Percentiles rank a stretch among this genome's conserved stretches.
Conservation (phyloP, 2,888 invertebrate genomes). For the Panopea generosa region DNA sequence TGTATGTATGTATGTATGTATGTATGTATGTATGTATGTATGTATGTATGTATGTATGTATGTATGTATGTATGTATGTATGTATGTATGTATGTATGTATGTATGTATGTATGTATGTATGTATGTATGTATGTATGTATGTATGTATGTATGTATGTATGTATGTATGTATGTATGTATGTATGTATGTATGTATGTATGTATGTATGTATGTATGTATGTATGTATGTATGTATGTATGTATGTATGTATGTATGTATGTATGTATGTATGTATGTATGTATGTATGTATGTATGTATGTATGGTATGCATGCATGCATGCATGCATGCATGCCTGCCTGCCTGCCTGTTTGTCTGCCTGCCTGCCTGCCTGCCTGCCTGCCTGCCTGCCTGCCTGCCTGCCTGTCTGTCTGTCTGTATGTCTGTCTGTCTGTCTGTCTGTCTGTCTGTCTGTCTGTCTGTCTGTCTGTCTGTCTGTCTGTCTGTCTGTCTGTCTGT, state of each 20-base stretch:
- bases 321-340: background rate
- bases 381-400: no score
- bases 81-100: slow-evolving; percentile 42
- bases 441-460: no score
- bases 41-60: background rate
- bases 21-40: slow-evolving; percentile 17
- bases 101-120: slow-evolving; percentile 40
- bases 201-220: slow-evolving; percentile 36
- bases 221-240: slow-evolving; percentile 19
- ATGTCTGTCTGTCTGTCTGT: no score
- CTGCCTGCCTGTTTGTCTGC: background rate
- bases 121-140: slow-evolving; percentile 44
- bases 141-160: slow-evolving; percentile 33
- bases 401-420: no score
- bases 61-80: slow-evolving; percentile 3
- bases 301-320: background rate
- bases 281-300: slow-evolving; percentile 15
- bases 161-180: slow-evolving; percentile 38
- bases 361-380: no score
- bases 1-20: slow-evolving; percentile 13
- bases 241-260: slow-evolving; percentile 21
- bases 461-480: no score
- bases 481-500: no score
- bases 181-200: slow-evolving; percentile 36
- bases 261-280: slow-evolving; percentile 19